Base-by-base conservation (phyloP, 2,113 vertebrate species). In the Genyomyrus donnyi region DNA sequence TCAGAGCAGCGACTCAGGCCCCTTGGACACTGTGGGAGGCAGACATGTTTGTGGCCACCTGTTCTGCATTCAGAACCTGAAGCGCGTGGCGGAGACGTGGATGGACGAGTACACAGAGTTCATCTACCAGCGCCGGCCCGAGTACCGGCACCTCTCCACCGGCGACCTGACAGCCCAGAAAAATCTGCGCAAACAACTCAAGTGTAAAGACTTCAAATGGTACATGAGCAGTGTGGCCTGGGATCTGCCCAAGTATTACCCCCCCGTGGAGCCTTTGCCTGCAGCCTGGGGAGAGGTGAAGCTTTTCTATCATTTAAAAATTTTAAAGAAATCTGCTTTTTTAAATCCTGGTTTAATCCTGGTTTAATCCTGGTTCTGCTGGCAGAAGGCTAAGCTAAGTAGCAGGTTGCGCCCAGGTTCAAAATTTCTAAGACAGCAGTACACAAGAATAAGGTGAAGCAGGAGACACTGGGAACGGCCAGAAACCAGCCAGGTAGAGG, bases 201-300 rank as follows among this genome's bases (percentile, higher is more conserved):
- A 96, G 90, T 98, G 97, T 94, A 97, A 97, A 93, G 97, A 97
- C 93, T 98, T 98, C 96, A 97, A 96, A 89, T 98, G 97, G 97
- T 98, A 97, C 94, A 98, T 98, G 97, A 95, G 95, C 88, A 95
- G 95, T 0, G 97, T 98, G 94, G 97, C 97, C 91, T 98, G 97
- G 97, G 97, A 98, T 52, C 95, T 98, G 91, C 96, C 97, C 6
- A 97, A 96, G 91, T 97, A 97, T 90, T 98, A 97, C 91, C 97
- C 97, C 80, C 97, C 97, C 0, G 97, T 98, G 92, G 97, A 98
- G 92, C 97, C 97, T 90, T 94, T 94, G 9, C 96, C 97, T 42
- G 97, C 97, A 3, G 96, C 97, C 74, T 98, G 97, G 97, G 97
- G 97, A 17, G 97, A 98, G 97, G 97, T 98, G 91, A 95, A 96